Base-by-base conservation (phyloP, 2,888 invertebrate species). In the Agrilus cyanescens region DNA sequence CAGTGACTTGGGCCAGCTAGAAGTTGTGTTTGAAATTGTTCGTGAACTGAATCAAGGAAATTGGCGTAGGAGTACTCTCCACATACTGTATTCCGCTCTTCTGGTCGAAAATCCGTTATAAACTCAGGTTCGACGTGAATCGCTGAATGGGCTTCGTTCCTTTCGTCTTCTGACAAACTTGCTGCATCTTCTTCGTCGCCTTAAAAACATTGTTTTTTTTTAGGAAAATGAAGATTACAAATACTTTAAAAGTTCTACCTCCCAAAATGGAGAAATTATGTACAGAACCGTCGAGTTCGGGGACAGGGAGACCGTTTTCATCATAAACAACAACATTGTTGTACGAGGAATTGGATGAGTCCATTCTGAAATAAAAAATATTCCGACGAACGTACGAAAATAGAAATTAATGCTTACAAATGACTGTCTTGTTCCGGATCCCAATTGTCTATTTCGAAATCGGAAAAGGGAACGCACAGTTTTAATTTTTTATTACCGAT, bases 1-100 rank as follows among this genome's bases (percentile, higher is more conserved):
- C 89, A 89, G 65, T 89, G 85, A 35, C 78, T 70, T 20, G 89
- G 88, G 1, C 89, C 89, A 15, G 85, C 85, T 88, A 88, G 89
- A 50, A 79, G 58, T 59, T 56, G 54, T 16, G 59, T 58, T 10
- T 60, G 54, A 20, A 49, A 48, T 44, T 55, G 56, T 29, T 58
- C 55, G 1, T 38, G 41, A 64, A 51, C 61, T 69, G 63, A 61
- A 57, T 61, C 74, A 61, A 71, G 73, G 62, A 76, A 71, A 10
- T 63, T 65, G 59, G 72, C 67, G 67, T 83, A 85, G 1, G 82
- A 82, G 66, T 85, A 86, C 63, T 86, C 85, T 32, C 78, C 70
- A 10, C 67, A 47, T 43, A 59, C 29, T 72, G 62, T 54, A 69
- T 71, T 12, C 52, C 56, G 37, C 70, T 63, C 45, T 65, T 61